phyloP scores from a whole-genome alignment of 2,797 vertebrate genomes.

The Gorsachius magnificus region DNA sequence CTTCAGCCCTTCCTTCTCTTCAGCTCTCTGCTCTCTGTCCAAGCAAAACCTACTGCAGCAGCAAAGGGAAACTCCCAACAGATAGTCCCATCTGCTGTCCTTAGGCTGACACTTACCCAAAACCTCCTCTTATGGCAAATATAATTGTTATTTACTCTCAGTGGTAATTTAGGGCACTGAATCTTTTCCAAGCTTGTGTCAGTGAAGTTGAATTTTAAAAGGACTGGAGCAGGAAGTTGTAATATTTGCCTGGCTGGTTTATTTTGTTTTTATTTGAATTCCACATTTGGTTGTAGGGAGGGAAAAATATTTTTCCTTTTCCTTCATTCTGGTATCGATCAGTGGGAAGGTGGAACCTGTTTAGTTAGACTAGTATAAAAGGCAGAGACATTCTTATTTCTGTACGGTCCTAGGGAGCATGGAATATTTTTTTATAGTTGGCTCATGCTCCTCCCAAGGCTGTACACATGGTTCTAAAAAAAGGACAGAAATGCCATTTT shows the following conservation, averaged over 20 bases:
- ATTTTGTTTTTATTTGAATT: slow-evolving; percentile 49
- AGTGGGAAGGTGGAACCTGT: not conserved
- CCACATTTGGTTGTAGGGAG: not conserved
- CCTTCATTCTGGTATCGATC: not conserved
- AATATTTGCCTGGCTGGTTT: slow-evolving; percentile 28
- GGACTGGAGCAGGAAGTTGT: slow-evolving; percentile 14
- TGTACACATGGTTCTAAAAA: slow-evolving; percentile 12
- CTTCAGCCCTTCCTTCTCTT: not conserved
- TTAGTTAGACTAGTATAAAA: not conserved
- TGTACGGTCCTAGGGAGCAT: not conserved
- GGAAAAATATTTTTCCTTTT: slow-evolving; percentile 29
- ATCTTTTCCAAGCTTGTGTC: slow-evolving; percentile 43
- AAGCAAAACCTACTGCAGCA: not conserved
- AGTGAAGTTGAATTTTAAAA: slow-evolving; percentile 16
- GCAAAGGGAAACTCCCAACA: not conserved
- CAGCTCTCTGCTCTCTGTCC: not conserved
- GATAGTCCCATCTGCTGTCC: slow-evolving; percentile 27
- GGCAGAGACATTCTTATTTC: not conserved
- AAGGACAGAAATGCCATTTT: slow-evolving; percentile 39
- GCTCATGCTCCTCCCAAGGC: not conserved
- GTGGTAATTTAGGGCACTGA: slow-evolving; percentile 33
- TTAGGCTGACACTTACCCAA: slow-evolving; percentile 34
- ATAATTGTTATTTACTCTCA: slow-evolving; percentile 54
- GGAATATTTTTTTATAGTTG: not conserved
- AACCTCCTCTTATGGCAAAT: slow-evolving; percentile 8